Evolutionary conservation across 2,113 vertebrate species (phyloP).

Genomic region (Climacteris rufus): DNA sequence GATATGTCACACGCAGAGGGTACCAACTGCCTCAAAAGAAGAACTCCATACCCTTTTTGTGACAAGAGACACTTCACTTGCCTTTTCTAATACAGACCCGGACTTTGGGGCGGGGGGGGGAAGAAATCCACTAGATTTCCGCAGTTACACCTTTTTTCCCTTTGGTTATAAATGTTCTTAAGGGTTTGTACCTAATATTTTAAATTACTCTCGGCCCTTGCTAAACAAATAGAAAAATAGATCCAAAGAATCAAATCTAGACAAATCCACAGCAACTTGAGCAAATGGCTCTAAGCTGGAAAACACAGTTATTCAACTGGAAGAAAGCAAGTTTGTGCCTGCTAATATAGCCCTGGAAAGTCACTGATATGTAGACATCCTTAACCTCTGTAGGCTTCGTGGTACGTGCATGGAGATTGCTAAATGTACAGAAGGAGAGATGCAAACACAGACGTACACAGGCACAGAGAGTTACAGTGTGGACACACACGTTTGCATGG

Average conservation of each 20-base stretch:
- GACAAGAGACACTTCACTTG: neutral
- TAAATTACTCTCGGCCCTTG: neutral
- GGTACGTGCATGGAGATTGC: neutral
- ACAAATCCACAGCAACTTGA: neutral
- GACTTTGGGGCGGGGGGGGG: accelerated
- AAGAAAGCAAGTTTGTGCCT: neutral
- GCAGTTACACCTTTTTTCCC: neutral
- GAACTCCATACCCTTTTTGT: neutral
- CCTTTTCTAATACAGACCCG: neutral
- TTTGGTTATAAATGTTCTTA: neutral
- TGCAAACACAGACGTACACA: neutral
- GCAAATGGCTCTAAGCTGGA: neutral
- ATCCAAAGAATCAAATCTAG: neutral
- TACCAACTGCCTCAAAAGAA: neutral
- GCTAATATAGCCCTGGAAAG: neutral
- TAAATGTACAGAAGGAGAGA: neutral
- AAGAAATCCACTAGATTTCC: neutral
- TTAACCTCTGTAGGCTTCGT: neutral
- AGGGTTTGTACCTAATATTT: neutral
- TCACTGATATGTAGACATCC: neutral
- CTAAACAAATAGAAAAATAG: neutral
- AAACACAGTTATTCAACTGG: neutral
- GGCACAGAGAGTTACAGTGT: neutral
- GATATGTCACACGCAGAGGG: neutral
- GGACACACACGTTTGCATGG: neutral